Percentiles rank a stretch among this genome's conserved stretches.
These are phyloP conservation scores for Spermophilus dauricus DNA, from an alignment of 2,113 vertebrate species.

Conservation along the genomic window DNA sequence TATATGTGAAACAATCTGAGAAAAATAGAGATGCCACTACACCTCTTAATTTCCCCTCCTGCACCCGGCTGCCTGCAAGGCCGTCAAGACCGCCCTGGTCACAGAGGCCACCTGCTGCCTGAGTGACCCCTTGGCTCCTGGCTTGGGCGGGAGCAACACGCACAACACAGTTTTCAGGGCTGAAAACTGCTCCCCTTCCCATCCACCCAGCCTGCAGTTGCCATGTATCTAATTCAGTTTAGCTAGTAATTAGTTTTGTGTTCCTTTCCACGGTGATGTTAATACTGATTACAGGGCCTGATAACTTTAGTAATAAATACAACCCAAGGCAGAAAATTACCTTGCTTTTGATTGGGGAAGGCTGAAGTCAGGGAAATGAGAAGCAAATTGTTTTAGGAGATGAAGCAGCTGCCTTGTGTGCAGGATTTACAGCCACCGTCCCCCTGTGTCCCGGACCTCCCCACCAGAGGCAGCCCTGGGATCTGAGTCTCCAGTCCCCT, in stretches of 20 bases:
- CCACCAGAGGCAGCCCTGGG: background rate
- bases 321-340: conserved; percentile 80
- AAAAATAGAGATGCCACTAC: fast-evolving
- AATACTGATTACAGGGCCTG: conserved; percentile 85
- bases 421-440: conserved; percentile 47
- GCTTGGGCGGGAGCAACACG: background rate
- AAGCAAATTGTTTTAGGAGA: conserved; percentile 75
- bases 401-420: conserved; percentile 67
- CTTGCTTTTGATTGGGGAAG: conserved; percentile 68
- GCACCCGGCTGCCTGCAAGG: fast-evolving
- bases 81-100: background rate
- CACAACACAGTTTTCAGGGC: background rate
- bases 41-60: fast-evolving
- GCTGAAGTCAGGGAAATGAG: conserved; percentile 70
- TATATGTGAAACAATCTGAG: fast-evolving
- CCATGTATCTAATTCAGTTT: conserved; percentile 62
- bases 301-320: conserved; percentile 83
- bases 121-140: fast-evolving
- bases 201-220: background rate
- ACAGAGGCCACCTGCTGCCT: fast-evolving
- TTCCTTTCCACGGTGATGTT: conserved; percentile 79
- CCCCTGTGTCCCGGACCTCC: background rate
- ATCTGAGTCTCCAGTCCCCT: fast-evolving
- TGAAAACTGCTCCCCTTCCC: background rate
- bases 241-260: conserved; percentile 84